These are phyloP conservation scores for Macrotrachela quadricornifera DNA, from an alignment of 1,140 invertebrate genomes.

Conservation along the genomic window DNA sequence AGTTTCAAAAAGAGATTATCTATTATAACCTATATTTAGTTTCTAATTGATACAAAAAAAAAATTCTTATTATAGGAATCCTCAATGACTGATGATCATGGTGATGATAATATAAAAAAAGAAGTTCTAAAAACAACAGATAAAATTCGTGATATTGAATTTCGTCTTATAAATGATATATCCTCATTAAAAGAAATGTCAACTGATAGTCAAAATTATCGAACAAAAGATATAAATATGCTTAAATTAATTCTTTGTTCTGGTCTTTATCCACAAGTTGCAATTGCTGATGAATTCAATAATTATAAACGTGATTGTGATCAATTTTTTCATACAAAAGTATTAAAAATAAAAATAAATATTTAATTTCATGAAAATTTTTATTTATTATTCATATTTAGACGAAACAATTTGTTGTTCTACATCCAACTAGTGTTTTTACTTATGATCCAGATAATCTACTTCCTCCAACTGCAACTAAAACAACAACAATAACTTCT, in stretches of 20 bases:
- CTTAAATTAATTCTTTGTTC: slow-evolving; percentile 68
- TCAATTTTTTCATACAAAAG: slow-evolving; percentile 72
- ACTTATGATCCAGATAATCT: slow-evolving; percentile 55
- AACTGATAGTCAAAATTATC: slow-evolving; percentile 40
- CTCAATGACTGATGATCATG: neutral
- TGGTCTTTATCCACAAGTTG: slow-evolving; percentile 77
- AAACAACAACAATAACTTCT: slow-evolving; percentile 10
- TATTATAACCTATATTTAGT: too few species aligned
- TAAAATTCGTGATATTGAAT: slow-evolving; percentile 74
- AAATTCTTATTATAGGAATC: too few species aligned
- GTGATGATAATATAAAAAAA: slow-evolving; percentile 9
- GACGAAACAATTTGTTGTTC: slow-evolving; percentile 61
- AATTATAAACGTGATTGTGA: slow-evolving; percentile 66
- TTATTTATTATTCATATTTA: slow-evolving; percentile 6
- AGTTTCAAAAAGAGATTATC: too few species aligned
- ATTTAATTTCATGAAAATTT: neutral
- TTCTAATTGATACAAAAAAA: too few species aligned
- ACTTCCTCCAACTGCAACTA: slow-evolving; percentile 41
- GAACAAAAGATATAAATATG: slow-evolving; percentile 58
- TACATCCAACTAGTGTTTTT: slow-evolving; percentile 74
- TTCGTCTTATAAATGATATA: slow-evolving; percentile 39
- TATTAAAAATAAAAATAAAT: slow-evolving; percentile 11
- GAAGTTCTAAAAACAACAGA: slow-evolving; percentile 34
- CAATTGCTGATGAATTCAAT: slow-evolving; percentile 74
- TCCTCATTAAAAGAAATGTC: neutral